Base-by-base conservation (phyloP, 2,113 vertebrate species). In the Lethenteron reissneri region DNA sequence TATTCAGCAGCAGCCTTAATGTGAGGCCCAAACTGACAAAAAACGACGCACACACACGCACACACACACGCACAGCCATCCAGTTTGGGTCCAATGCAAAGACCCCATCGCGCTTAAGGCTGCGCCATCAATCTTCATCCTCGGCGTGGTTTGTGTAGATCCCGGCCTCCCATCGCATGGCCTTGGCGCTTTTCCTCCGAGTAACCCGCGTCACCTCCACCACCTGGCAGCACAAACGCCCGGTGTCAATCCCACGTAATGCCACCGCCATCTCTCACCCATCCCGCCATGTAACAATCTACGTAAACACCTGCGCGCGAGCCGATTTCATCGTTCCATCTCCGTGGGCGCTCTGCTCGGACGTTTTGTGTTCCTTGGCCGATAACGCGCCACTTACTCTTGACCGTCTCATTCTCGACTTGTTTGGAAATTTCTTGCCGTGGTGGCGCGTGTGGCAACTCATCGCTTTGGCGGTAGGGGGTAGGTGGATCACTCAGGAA, bases 141-240 rank as follows among this genome's bases (percentile, higher is more conserved):
- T 86, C 88, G 21, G 88, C 91, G 21, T 86, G 86, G 76, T 95
- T 97, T 79, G 90, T 84, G 11, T 99, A 97, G 75, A 96, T 87
- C 13, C 92, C 94, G 0, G 92, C 94, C 75, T 99, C 94, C 94
- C 92, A 99, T 70, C 86, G 88, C 73, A 91, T 75, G 0, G 94
- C 91, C 81, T 95, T 86, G 13, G 90, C 85, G 4, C 92, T 97
- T 83, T 97, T 99, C 71, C 91, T 86, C 75, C 91, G 84, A 72
- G 88, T 95, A 70, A 99, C 88, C 15, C 92, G 83, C 2, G 92
- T 97, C 0, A 91, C 94, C 78, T 96, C 92, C 2, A 99, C 83
- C 75, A 99, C 94, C 94, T 99, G 81, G 21, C 59, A 9, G 58
- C 57, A 73, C 70, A 41, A 3, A 58, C 64, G 58, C 19, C 56